A percentile compares a stretch with the other conserved stretches of the same genome.
Evolutionary conservation across 1,140 invertebrate species (phyloP).

Genomic region (Drosophila tristis): DNA sequence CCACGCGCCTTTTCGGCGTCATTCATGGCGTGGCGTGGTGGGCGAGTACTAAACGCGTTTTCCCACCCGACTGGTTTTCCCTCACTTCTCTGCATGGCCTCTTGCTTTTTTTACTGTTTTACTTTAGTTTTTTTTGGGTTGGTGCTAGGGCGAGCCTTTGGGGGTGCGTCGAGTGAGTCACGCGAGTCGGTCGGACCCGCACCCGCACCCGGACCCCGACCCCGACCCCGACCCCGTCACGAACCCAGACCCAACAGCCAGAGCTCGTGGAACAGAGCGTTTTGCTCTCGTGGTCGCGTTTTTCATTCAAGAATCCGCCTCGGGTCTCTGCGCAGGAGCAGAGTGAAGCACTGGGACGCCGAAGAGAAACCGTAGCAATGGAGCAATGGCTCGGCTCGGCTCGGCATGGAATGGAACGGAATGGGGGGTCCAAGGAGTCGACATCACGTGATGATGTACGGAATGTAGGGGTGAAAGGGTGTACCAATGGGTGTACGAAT

Average conservation of each 20-base stretch:
- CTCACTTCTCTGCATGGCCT: conserved; percentile 14
- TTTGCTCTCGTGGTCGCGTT: conserved; percentile 45
- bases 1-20: conserved; percentile 75
- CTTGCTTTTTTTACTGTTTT: conserved; percentile 4
- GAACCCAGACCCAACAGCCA: neutral
- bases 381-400: conserved; percentile 8
- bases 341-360: conserved; percentile 17
- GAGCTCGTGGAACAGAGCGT: conserved; percentile 2
- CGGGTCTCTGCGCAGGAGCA: conserved; percentile 53
- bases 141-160: neutral
- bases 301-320: conserved; percentile 72
- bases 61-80: conserved; percentile 23
- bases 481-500: too few relatives aligned
- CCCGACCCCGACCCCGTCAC: neutral
- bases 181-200: conserved; percentile 25
- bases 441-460: conserved; percentile 63
- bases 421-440: conserved; percentile 20
- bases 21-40: conserved; percentile 78
- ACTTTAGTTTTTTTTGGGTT: neutral
- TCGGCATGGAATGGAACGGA: neutral
- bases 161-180: conserved; percentile 59
- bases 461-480: neutral
- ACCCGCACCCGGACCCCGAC: neutral
- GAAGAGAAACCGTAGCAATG: conserved; percentile 67
- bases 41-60: conserved; percentile 60